Percentiles rank a stretch among this genome's conserved stretches.
These are phyloP conservation scores for Peucedramus taeniatus DNA, from an alignment of 2,113 vertebrate genomes.

Conservation along the genomic window DNA sequence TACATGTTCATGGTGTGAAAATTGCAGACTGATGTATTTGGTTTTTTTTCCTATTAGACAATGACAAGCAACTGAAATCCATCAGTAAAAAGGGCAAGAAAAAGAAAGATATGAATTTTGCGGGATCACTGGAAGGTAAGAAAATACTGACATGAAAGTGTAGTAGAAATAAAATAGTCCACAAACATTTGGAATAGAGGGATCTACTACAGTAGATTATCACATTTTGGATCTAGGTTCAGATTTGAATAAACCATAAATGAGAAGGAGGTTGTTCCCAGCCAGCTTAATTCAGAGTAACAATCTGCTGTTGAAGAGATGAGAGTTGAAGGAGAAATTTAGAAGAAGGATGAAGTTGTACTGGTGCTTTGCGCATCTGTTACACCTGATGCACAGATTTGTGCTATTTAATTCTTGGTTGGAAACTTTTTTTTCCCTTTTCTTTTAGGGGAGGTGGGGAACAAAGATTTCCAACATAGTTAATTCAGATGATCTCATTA, in stretches of 20 bases:
- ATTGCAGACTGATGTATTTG: background rate
- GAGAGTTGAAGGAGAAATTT: background rate
- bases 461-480: background rate
- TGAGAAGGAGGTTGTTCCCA: background rate
- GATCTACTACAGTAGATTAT: background rate
- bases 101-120: constrained; percentile 73
- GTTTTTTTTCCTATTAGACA: background rate
- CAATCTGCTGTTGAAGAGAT: background rate
- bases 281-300: background rate
- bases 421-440: background rate
- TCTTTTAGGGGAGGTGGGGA: background rate
- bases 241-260: background rate
- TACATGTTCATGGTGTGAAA: background rate
- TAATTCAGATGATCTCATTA: background rate
- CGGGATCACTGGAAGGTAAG: constrained; percentile 68
- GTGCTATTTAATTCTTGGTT: background rate
- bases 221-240: background rate
- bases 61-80: background rate
- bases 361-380: background rate
- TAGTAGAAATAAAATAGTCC: background rate
- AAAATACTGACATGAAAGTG: background rate
- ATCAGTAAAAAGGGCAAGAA: constrained; percentile 73
- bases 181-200: background rate
- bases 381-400: background rate
- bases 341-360: background rate